A percentile compares a stretch with the other conserved stretches of the same genome.
These are phyloP conservation scores for Drosophila funebris DNA, from an alignment of 1,140 invertebrate genomes.

Conservation along the genomic window DNA sequence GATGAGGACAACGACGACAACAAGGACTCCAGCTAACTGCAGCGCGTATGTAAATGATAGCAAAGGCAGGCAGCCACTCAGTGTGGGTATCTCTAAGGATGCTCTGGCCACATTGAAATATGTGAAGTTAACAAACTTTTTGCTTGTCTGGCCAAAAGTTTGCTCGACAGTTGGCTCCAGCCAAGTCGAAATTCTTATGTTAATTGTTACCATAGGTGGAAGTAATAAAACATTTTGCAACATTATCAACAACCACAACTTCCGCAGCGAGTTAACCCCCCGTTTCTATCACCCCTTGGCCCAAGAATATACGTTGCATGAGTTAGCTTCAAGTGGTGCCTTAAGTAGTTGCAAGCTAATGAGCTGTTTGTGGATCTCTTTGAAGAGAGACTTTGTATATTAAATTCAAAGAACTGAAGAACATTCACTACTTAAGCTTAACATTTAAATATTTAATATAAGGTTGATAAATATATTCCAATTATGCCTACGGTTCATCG, in stretches of 20 bases:
- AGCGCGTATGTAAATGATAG: constrained; percentile 64
- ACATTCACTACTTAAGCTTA: too few species aligned
- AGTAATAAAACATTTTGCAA: constrained; percentile 79
- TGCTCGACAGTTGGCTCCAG: constrained; percentile 25
- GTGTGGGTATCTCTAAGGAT: constrained; percentile 24
- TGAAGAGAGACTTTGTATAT: neutral
- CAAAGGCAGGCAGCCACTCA: constrained; percentile 5
- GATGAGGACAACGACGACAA: neutral
- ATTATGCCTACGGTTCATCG: too few species aligned
- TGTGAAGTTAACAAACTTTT: constrained; percentile 44
- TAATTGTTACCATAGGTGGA: constrained; percentile 80
- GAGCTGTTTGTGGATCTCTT: neutral
- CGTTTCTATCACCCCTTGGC: neutral
- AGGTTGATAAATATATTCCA: too few species aligned
- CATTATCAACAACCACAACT: constrained; percentile 68
- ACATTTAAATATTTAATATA: too few species aligned
- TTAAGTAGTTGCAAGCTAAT: neutral
- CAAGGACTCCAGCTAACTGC: neutral
- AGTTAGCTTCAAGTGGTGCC: neutral
- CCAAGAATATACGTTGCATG: neutral
- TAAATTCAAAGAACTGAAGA: too few species aligned
- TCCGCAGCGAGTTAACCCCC: constrained; percentile 18
- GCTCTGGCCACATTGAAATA: constrained; percentile 41
- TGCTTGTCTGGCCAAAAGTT: constrained; percentile 50
- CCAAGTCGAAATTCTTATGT: constrained; percentile 67